A percentile compares a stretch with the other conserved stretches of the same genome.
phyloP scores from a whole-genome alignment of 2,113 vertebrate genomes.

The Ciconia stormi region DNA sequence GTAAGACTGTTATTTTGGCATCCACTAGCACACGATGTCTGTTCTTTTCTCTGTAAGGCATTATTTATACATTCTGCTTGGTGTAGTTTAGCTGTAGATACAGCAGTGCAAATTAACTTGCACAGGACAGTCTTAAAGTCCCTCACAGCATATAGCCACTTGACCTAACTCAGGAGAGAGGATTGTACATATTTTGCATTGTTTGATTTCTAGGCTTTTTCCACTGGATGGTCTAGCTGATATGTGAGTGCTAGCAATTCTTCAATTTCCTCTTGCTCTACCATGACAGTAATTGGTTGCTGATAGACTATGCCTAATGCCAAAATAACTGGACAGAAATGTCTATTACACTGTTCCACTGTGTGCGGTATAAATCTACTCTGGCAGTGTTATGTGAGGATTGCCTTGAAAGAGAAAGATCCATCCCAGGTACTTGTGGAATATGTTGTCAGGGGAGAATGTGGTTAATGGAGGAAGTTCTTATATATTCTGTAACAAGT shows the following conservation, averaged over 20 bases:
- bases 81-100: neutral
- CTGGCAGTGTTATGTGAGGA: neutral
- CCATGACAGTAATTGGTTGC: neutral
- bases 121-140: neutral
- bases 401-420: neutral
- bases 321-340: neutral
- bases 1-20: neutral
- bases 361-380: neutral
- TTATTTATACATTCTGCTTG: neutral
- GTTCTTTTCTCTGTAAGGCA: neutral
- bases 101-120: neutral
- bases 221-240: neutral
- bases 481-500: neutral
- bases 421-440: neutral
- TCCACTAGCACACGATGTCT: neutral
- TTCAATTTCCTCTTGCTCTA: neutral
- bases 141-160: neutral
- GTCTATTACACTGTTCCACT: neutral
- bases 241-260: neutral
- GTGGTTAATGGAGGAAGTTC: neutral
- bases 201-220: neutral
- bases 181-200: neutral
- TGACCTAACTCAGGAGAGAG: neutral
- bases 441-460: neutral
- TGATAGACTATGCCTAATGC: neutral